Evolutionary conservation across 2,113 vertebrate genomes (phyloP), one percentile per base, ranked within the genome.

Genomic region (Grallaria varia): DNA sequence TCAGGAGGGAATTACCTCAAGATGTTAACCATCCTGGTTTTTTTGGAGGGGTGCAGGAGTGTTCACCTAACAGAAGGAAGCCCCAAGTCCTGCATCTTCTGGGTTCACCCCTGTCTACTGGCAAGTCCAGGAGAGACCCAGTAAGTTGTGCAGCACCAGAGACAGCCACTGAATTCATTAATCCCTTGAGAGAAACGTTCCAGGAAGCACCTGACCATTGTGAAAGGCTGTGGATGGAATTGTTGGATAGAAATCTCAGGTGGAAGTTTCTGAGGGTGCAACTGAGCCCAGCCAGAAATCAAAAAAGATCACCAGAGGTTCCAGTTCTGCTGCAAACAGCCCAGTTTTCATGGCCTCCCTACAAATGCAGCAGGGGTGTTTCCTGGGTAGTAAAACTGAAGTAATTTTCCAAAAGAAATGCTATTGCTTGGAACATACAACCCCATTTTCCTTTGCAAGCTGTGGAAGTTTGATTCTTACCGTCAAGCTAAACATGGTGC

Each of bases 201-300:
- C 63, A 62, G 67, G 49, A 62, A 58, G 3, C 21, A 45, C 28
- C 39, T 15, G 7, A 7, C 22, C 0, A 0, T 28, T 31, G 0
- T 1, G 1, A 87, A 81, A 60, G 52, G 27, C 69, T 52, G 2
- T 1, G 2, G 42, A 1, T 90, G 45, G 47, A 45, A 44, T 5
- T 40, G 17, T 18, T 72, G 44, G 27, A 22, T 59, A n/a, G 39
- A 84, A 84, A 25, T 17, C 30, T 45, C 24, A 44, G 3, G 45
- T 76, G 53, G 90, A 59, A 55, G 37, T 59, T 83, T 82, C 30
- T 52, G 27, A n/a, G 40, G n/a, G 44, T 10, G 8, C 22, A 72
- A 16, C 35, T 59, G 33, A 85, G n/a, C 21, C 33, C 69, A 91
- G 22, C 4, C 44, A 39, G 55, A 53, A 10, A 42, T 82, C 44